Base-by-base conservation (phyloP, 2,888 invertebrate species). In the Teleogryllus oceanicus region DNA sequence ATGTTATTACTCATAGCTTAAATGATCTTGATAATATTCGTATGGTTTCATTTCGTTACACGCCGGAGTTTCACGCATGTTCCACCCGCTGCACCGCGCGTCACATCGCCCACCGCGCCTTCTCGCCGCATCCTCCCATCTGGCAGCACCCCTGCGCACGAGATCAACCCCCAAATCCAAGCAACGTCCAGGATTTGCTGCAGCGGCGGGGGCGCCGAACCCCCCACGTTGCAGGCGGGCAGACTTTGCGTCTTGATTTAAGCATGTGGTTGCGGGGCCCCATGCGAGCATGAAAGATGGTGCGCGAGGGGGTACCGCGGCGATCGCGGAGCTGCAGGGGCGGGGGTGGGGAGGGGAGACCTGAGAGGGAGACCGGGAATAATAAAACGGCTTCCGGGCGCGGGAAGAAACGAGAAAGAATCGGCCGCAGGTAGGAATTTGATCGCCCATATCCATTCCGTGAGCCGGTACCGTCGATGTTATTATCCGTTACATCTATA, bases 221-320 rank as follows among this genome's bases (percentile, higher is more conserved):
- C 37, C 37, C 37, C 37, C 37, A 37, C 37, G 37, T 8, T 8
- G 37, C 37, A 37, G 37, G 37, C 8, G 8, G 37, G 37, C 8
- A 62, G 62, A 62, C 62, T 62, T 62, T n/a, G 62, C 62, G 62
- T 62, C 62, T 62, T 62, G 16, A 62, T 62, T 62, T 62, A 62
- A 62, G 62, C 62, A 62, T 62, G 62, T 62, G 62, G 62, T 62
- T 37, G 37, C 37, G 37, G 37, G 37, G 37, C 37, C 37, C 37
- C 37, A 37, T 37, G 37, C 37, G 8, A 8, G 8, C 37, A 37
- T 37, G 37, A 37, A 37, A 37, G 37, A 37, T 37, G 37, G 62
- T 13, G 62, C 62, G 62, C 62, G 62, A 13, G 37, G 37, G 37
- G 37, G 37, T 37, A 37, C 37, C 5, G 8, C 37, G 37, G 37